Percentiles rank a stretch among this genome's conserved stretches.
Conservation (phyloP, 2,888 invertebrate species). For the Drosophila pseudotalamancana region DNA sequence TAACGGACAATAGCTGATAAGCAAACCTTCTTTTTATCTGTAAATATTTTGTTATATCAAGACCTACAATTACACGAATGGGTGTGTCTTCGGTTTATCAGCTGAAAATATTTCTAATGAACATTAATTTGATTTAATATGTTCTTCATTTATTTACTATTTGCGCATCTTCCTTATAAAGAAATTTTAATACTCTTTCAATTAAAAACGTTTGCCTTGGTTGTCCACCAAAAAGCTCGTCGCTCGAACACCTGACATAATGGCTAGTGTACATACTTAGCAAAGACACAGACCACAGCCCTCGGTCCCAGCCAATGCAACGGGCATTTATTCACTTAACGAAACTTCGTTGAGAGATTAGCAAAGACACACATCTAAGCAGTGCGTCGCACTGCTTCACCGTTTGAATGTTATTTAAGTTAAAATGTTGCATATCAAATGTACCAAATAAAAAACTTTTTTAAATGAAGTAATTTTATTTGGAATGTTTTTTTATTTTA, state of each 20-base stretch:
- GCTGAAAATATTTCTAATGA: neutral
- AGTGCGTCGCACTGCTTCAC: no score
- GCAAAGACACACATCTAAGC: conserved; percentile 1
- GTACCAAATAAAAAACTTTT: neutral
- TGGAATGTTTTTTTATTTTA: conserved; percentile 9
- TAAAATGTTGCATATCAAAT: neutral
- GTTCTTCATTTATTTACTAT: neutral
- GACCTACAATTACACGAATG: neutral
- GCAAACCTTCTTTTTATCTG: conserved; percentile 5
- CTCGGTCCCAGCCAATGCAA: no score
- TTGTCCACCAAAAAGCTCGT: conserved; percentile 19
- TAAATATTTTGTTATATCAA: neutral
- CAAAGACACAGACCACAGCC: conserved; percentile 13
- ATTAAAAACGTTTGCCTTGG: neutral
- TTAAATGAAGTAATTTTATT: neutral
- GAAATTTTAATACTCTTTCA: neutral
- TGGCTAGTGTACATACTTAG: conserved; percentile 17
- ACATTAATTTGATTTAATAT: neutral
- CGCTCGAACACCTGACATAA: neutral
- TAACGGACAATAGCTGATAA: conserved; percentile 35
- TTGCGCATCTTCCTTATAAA: neutral
- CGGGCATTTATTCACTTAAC: neutral
- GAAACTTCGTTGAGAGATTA: neutral
- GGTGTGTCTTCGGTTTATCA: conserved; percentile 36
- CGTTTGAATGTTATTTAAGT: neutral